phyloP scores from a whole-genome alignment of 2,888 invertebrate species.

The Strigamia transsilvanica region DNA sequence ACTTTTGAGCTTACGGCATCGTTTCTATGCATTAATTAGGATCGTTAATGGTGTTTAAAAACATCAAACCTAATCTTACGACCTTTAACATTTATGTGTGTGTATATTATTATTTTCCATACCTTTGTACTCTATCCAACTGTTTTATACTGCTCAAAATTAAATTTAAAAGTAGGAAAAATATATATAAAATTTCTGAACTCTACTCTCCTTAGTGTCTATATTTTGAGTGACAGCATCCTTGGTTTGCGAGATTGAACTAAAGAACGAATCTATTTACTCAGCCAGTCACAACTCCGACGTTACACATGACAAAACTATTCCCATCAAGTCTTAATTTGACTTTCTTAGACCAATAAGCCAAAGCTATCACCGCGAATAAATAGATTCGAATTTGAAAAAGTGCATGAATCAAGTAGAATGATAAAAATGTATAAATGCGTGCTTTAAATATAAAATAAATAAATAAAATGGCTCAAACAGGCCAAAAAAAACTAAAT shows the following conservation, averaged over 20 bases:
- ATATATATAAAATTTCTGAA: not conserved
- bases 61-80: no score
- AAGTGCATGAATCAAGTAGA: constrained; percentile 32
- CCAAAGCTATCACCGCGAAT: not conserved
- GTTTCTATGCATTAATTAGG: no score
- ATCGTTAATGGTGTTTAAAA: no score
- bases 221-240: constrained; percentile 1
- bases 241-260: constrained; percentile 26
- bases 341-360: not conserved
- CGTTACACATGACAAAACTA: not conserved
- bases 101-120: no score
- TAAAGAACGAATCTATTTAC: not conserved
- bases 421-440: constrained; percentile 39
- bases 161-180: not conserved
- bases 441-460: constrained; percentile 29
- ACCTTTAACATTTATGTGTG: no score
- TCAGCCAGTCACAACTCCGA: not conserved
- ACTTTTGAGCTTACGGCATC: no score
- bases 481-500: constrained; percentile 6
- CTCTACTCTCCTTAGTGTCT: not conserved
- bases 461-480: constrained; percentile 22
- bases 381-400: not conserved
- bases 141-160: not conserved
- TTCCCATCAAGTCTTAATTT: not conserved
- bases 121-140: not conserved